These are phyloP conservation scores for Nannospalax galili DNA, from an alignment of 2,113 vertebrate species.

Conservation along the genomic window DNA sequence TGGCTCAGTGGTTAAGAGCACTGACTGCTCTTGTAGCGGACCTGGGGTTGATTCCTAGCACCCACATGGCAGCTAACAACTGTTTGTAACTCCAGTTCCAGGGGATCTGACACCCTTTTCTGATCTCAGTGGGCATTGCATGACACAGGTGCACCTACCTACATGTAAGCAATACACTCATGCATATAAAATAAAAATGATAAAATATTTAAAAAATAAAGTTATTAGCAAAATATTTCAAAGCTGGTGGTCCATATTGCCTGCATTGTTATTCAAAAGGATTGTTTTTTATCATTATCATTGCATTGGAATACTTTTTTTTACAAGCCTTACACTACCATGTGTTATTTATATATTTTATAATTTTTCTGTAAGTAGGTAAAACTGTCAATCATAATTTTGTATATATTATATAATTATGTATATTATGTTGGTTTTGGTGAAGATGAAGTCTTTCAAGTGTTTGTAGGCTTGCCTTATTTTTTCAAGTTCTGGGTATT, in stretches of 20 bases:
- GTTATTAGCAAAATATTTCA: conserved; percentile 8
- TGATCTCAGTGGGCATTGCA: too few relatives aligned
- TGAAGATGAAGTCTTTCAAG: neutral
- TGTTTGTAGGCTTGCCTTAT: neutral
- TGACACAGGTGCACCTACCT: too few relatives aligned
- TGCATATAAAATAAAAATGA: too few relatives aligned
- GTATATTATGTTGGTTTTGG: neutral
- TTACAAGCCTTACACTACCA: neutral
- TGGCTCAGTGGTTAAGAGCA: too few relatives aligned
- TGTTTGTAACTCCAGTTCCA: too few relatives aligned
- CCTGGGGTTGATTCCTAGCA: too few relatives aligned
- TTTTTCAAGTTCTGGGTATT: neutral
- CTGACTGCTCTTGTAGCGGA: too few relatives aligned
- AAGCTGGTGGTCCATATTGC: neutral
- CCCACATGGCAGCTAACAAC: too few relatives aligned
- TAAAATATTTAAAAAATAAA: neutral
- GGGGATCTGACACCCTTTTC: too few relatives aligned
- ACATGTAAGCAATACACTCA: too few relatives aligned
- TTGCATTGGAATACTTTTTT: neutral
- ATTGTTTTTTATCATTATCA: neutral
- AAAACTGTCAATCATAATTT: neutral
- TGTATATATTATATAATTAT: neutral
- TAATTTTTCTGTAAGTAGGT: neutral
- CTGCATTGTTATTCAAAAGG: conserved; percentile 23
- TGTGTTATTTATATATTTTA: neutral